Conservation (phyloP, 2,888 invertebrate species). For the Leptinotarsa rubiginosa region DNA sequence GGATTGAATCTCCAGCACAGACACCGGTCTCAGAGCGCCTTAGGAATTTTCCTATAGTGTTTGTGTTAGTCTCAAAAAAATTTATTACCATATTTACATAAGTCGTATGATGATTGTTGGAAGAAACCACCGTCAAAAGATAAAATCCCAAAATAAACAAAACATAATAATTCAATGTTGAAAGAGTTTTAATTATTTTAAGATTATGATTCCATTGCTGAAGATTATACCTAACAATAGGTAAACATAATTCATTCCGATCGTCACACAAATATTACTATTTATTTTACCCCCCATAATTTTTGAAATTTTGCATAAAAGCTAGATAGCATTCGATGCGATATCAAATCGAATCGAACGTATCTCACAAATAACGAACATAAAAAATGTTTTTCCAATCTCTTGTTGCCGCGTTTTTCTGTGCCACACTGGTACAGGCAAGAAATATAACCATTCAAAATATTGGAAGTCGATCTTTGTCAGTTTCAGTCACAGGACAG, state of each 20-base stretch:
- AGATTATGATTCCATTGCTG: background rate
- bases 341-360: slow-evolving; percentile 8
- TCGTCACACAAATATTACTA: background rate
- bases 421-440: background rate
- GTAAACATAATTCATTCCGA: background rate
- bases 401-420: slow-evolving; percentile 3
- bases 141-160: background rate
- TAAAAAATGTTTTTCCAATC: slow-evolving; percentile 23
- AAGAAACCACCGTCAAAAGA: background rate
- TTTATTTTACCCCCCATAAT: slow-evolving; percentile 13
- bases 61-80: too few species aligned
- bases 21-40: too few species aligned
- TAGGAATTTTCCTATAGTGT: too few species aligned
- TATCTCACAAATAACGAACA: background rate
- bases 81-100: too few species aligned
- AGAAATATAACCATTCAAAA: slow-evolving; percentile 18
- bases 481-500: slow-evolving; percentile 24
- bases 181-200: background rate
- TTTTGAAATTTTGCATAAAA: background rate
- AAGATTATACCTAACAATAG: background rate
- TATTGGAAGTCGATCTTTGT: slow-evolving; percentile 8
- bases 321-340: background rate
- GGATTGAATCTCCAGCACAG: too few species aligned
- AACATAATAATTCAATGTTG: background rate
- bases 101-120: background rate